These are phyloP conservation scores for Suncus etruscus DNA, from an alignment of 2,113 vertebrate genomes.

Conservation along the genomic window DNA sequence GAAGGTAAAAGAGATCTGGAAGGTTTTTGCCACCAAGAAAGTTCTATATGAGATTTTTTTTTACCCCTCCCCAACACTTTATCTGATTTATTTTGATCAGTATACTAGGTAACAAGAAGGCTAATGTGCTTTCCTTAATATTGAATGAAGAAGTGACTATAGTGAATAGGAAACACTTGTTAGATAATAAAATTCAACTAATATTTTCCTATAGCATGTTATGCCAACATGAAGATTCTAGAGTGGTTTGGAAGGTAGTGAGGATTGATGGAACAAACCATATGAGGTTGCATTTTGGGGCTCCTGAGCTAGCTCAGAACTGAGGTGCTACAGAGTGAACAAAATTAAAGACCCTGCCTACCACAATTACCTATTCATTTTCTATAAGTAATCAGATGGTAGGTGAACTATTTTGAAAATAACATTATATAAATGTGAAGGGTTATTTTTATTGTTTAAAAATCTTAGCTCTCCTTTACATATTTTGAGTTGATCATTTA, in stretches of 20 bases:
- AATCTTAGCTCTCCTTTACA: not conserved
- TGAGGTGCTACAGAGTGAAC: not conserved
- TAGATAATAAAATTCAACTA: not conserved
- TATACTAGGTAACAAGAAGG: not conserved
- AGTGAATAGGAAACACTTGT: not conserved
- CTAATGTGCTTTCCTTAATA: not conserved
- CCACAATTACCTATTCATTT: not conserved
- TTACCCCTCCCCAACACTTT: no score
- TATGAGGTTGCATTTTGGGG: not conserved
- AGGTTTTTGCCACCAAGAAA: not conserved
- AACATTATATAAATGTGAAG: not conserved
- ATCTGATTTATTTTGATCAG: not conserved
- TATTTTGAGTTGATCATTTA: not conserved
- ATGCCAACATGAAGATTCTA: not conserved
- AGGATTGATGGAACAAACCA: not conserved
- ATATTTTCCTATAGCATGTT: not conserved
- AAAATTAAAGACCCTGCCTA: not conserved
- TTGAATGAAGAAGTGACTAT: not conserved
- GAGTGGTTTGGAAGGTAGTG: not conserved
- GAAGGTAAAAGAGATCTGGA: not conserved
- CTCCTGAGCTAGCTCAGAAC: not conserved
- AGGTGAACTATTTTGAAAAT: not conserved
- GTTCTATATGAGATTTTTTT: not conserved
- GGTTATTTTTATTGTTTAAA: not conserved
- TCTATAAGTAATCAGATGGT: not conserved